Evolutionary conservation across 2,888 invertebrate species (phyloP), one percentile per base, ranked within the genome.

Genomic region (Hyppa rectilinea): DNA sequence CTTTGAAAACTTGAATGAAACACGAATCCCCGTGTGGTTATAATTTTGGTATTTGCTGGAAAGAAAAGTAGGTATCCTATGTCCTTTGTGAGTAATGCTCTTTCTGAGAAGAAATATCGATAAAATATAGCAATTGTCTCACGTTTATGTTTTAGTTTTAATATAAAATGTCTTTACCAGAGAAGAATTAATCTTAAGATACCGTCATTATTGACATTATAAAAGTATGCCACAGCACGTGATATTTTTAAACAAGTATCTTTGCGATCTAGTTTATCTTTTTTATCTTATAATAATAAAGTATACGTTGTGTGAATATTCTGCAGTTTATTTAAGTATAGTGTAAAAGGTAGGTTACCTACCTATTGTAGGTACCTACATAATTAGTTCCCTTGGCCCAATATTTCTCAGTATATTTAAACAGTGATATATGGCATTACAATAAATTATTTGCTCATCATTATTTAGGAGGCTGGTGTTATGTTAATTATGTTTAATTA

Each of bases 231-330:
- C 53, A 56, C 38, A 52, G 3, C 50, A 61, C 49, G 49, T 65
- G 64, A 65, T 47, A 53, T 62, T 53, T 52, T 47, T 47, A n/a
- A 36, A 75, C 6, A 38, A 38, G 71, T 63, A 77, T 77, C 60
- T 31, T 63, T n/a, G 43, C 26, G 40, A 78, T 73, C 78, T 73
- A 78, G 67, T 78, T 77, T 52, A 66, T 38, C 43, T 65, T 49
- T 65, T 45, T 59, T 38, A 58, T 61, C 43, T 67, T 52, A 14
- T 23, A 53, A 29, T n/a, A 23, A 49, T 40, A 71, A 34, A 62
- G 7, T 53, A 12, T 31, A 7, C 17, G 6, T 7, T 56, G 40
- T 52, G 64, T 40, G 52, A 71, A 77, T 43, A 77, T 61, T 20
- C 36, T 45, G 61, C 38, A 0, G 49, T 53, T 29, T 29, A 49